phyloP scores from a whole-genome alignment of 2,888 invertebrate genomes.

The Amblyjoppa fuscipennis region DNA sequence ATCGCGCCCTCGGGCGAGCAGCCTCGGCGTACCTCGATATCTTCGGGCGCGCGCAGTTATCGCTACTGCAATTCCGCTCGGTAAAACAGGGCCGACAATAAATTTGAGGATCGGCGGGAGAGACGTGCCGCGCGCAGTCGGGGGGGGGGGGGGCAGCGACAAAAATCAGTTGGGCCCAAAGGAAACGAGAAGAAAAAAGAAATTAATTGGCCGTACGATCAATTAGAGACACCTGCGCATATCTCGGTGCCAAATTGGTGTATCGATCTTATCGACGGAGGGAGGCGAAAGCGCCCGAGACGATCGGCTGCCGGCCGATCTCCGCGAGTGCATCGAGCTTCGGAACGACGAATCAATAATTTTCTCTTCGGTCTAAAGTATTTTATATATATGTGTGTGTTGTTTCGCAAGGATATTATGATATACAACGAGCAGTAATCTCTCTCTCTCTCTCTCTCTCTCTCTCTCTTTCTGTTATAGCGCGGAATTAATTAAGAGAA shows the following conservation, averaged over 20 bases:
- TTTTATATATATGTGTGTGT: conserved; percentile 28
- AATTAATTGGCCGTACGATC: conserved; percentile 63
- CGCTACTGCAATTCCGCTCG: conserved; percentile 46
- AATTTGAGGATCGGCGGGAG: conserved; percentile 47
- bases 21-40: conserved; percentile 32
- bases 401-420: conserved; percentile 5
- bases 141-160: conserved; percentile 7
- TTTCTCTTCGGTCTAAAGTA: conserved; percentile 27
- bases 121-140: conserved; percentile 12
- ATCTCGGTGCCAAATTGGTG: conserved; percentile 62
- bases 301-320: conserved; percentile 12
- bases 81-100: conserved; percentile 50
- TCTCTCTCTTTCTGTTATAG: background rate
- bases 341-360: conserved; percentile 41
- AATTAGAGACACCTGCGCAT: conserved; percentile 66
- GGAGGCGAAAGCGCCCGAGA: conserved; percentile 7
- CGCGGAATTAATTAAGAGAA: conserved; percentile 46
- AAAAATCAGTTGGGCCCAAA: conserved; percentile 51
- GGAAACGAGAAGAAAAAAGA: conserved; percentile 28
- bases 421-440: background rate
- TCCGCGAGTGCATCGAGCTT: too few species aligned
- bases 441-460: background rate
- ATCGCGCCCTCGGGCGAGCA: conserved; percentile 55
- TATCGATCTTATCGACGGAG: conserved; percentile 66
- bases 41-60: conserved; percentile 58